These are phyloP conservation scores for Argyra leucocephala DNA, from an alignment of 2,888 invertebrate species.

Conservation along the genomic window DNA sequence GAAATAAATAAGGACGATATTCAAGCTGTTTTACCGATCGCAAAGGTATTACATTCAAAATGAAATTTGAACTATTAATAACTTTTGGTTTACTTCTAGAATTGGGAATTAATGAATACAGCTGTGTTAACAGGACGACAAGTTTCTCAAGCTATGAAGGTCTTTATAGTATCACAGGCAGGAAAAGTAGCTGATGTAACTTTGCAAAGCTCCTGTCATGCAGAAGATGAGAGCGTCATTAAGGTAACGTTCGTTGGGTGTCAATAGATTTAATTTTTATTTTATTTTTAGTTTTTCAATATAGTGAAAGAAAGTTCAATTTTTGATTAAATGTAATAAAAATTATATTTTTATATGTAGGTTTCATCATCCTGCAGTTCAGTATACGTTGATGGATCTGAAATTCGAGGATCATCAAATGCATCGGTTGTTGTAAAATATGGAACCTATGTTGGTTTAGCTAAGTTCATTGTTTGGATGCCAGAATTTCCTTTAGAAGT, in stretches of 20 bases:
- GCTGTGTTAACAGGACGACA: conserved; percentile 89
- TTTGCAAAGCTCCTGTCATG: conserved; percentile 85
- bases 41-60: conserved; percentile 56
- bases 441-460: conserved; percentile 79
- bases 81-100: conserved; percentile 51
- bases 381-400: conserved; percentile 92
- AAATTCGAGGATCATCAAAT: conserved; percentile 87
- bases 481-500: conserved; percentile 89
- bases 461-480: conserved; percentile 92
- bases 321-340: conserved; percentile 18
- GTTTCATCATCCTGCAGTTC: conserved; percentile 93
- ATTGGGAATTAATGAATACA: conserved; percentile 90
- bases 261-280: conserved; percentile 7
- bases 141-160: conserved; percentile 90
- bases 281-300: conserved; percentile 11
- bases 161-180: conserved; percentile 87
- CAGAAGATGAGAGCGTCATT: conserved; percentile 88
- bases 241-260: conserved; percentile 55
- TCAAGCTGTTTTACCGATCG: conserved; percentile 85
- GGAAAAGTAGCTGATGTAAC: conserved; percentile 93
- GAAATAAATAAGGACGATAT: conserved; percentile 90
- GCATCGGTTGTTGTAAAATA: conserved; percentile 88
- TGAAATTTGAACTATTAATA: conserved; percentile 16
- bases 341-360: conserved; percentile 44
- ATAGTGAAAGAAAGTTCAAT: conserved; percentile 4